Evolutionary conservation across 2,797 vertebrate species (phyloP).

Genomic region (Bradypus variegatus): DNA sequence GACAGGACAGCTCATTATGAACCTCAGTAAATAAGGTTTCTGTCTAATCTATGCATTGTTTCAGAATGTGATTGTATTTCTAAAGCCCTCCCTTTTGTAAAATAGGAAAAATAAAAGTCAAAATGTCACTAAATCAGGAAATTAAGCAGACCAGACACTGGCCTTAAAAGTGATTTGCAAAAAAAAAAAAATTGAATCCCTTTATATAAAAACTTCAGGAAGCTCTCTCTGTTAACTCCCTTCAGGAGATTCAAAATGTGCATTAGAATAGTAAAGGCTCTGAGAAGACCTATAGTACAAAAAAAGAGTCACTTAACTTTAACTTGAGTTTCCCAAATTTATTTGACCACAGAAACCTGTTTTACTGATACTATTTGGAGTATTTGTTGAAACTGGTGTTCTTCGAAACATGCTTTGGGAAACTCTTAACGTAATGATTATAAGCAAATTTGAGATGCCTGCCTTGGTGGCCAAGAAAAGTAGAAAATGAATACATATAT

Average conservation of each 20-base stretch:
- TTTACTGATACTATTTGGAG: background rate
- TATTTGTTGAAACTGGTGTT: background rate
- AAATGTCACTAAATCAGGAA: background rate
- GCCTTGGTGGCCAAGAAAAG: background rate
- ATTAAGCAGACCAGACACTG: background rate
- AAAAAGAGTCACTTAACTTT: background rate
- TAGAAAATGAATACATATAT: background rate
- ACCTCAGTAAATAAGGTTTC: background rate
- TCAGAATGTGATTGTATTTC: background rate
- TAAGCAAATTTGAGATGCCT: background rate
- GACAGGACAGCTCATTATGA: background rate
- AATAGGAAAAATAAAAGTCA: background rate
- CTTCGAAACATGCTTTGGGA: background rate
- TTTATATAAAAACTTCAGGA: background rate
- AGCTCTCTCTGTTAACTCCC: background rate
- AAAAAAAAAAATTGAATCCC: background rate
- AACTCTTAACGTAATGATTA: background rate
- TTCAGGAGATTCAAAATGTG: background rate
- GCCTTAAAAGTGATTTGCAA: background rate
- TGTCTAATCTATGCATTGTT: background rate
- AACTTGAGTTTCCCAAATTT: slow-evolving; percentile 16
- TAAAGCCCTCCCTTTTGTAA: background rate
- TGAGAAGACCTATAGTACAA: background rate
- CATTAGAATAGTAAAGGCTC: background rate
- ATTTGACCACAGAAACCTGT: background rate